phyloP scores from a whole-genome alignment of 2,797 vertebrate species.

The Gastrophryne carolinensis region DNA sequence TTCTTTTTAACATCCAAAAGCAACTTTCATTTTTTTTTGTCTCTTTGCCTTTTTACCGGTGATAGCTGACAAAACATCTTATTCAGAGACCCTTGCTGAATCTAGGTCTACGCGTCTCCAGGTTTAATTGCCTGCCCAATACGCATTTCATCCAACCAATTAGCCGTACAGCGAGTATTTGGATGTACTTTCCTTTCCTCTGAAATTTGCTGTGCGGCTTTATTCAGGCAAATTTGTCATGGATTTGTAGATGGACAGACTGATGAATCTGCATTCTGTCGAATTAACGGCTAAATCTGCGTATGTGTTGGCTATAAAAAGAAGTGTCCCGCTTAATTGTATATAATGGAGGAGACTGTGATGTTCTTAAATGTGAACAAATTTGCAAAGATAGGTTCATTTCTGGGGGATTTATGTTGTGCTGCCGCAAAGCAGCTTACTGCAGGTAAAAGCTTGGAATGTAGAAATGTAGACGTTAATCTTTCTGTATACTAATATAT shows the following conservation, averaged over 20 bases:
- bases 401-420: not conserved
- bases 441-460: not conserved
- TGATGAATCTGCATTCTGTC: slow-evolving; percentile 10
- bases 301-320: slow-evolving; percentile 19
- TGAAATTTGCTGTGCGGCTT: slow-evolving; percentile 1
- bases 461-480: not conserved
- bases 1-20: not conserved
- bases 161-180: slow-evolving; percentile 17
- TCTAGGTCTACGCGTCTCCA: not conserved
- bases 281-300: slow-evolving; percentile 9
- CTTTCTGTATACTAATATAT: too few species aligned
- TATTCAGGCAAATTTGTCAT: slow-evolving; percentile 22
- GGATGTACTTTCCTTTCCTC: slow-evolving; percentile 2
- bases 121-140: slow-evolving; percentile 24
- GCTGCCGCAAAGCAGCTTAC: not conserved
- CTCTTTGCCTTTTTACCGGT: not conserved
- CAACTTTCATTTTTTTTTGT: not conserved
- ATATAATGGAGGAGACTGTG: slow-evolving; percentile 2
- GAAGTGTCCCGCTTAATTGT: slow-evolving; percentile 25
- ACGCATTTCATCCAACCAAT: slow-evolving; percentile 4
- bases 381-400: slow-evolving; percentile 17
- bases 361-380: slow-evolving; percentile 5
- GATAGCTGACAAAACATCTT: not conserved
- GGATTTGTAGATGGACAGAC: slow-evolving; percentile 25
- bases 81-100: not conserved